Conservation (phyloP, 2,113 vertebrate species). For the Serinus canaria region DNA sequence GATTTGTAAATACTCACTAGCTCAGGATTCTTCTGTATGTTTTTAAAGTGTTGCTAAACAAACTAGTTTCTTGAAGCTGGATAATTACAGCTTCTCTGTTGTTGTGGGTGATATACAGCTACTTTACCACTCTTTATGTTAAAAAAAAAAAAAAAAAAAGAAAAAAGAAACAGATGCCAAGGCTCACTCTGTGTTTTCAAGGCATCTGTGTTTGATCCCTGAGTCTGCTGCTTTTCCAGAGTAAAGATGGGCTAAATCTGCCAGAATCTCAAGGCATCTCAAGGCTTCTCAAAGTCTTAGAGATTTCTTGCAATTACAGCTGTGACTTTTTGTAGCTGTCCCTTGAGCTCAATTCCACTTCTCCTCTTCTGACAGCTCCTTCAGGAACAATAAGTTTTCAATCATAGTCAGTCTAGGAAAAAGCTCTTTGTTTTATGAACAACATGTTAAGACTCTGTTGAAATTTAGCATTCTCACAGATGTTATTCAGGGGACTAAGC, state of each 20-base stretch:
- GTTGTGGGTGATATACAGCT: background rate
- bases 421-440: background rate
- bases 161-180: fast-evolving
- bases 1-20: background rate
- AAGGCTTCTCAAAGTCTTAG: background rate
- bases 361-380: background rate
- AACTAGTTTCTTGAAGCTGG: background rate
- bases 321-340: background rate
- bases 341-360: background rate
- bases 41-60: background rate
- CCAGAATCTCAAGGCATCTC: background rate
- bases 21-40: background rate
- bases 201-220: background rate
- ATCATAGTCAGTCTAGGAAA: background rate
- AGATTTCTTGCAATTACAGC: background rate
- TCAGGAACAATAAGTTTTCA: background rate
- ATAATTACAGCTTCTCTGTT: background rate
- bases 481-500: background rate
- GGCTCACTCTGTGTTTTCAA: background rate
- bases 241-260: background rate
- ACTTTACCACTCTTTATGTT: background rate
- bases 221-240: background rate
- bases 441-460: background rate
- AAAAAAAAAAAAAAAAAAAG: background rate
- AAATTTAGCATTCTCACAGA: background rate